These are phyloP conservation scores for Pseudomyrmex cubaensis DNA, from an alignment of 1,140 invertebrate genomes.

Conservation along the genomic window DNA sequence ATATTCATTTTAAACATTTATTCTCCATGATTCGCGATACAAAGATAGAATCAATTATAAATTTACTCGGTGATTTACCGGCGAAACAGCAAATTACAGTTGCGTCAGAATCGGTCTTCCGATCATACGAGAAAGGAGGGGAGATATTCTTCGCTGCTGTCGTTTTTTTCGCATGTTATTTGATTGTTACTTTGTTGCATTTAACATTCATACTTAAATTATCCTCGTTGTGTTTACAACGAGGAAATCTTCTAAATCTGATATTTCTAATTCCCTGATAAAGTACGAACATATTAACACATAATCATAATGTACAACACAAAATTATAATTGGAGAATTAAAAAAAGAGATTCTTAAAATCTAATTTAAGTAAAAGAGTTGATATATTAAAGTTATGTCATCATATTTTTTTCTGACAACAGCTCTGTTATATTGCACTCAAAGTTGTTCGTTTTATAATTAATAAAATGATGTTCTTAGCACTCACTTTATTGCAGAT, in stretches of 20 bases:
- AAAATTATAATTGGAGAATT: no score
- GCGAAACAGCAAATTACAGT: constrained; percentile 24
- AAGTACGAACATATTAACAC: no score
- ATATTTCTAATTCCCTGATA: not conserved
- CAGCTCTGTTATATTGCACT: constrained; percentile 29
- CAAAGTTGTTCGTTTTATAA: not conserved
- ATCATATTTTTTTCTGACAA: constrained; percentile 3
- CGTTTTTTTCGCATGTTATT: constrained; percentile 17
- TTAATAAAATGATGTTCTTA: constrained; percentile 32
- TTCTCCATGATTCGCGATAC: not conserved
- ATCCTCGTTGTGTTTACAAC: constrained; percentile 4
- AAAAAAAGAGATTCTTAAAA: no score
- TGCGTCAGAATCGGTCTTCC: constrained; percentile 30
- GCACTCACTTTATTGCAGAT: constrained; percentile 21
- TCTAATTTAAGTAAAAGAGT: not conserved
- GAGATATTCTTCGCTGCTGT: constrained; percentile 31
- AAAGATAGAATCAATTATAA: not conserved
- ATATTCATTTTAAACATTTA: not conserved
- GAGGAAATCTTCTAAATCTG: constrained; percentile 17
- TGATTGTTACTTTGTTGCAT: constrained; percentile 20
- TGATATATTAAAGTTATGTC: not conserved
- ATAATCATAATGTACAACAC: no score
- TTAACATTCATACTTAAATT: not conserved
- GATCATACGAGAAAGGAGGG: not conserved
- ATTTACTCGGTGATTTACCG: not conserved